Base-by-base conservation (phyloP, 2,113 vertebrate species). In the Cyrtonyx montezumae region DNA sequence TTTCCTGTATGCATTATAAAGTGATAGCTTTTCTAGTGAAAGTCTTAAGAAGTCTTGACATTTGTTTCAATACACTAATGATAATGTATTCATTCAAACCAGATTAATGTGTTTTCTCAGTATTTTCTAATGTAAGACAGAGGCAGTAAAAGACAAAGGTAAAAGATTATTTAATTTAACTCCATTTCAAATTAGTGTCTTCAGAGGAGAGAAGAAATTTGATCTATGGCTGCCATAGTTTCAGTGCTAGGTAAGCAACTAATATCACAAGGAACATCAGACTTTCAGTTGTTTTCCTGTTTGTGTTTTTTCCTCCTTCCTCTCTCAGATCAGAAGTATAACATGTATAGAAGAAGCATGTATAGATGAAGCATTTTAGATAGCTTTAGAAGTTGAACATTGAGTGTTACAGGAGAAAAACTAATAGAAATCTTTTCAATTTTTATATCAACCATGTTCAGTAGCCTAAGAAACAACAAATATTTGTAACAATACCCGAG, bases 381-480 rank as follows among this genome's bases (percentile, higher is more conserved):
- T 71, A 43, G 26, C 28, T 91, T 85, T 74, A 22, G 23, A 28
- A 26, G 11, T 49, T 94, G 78, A 76, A 62, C 14, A 6, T 32
- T 23, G 53, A 84, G 28, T 71, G 14, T 71, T 25, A 16, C 66
- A 45, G 56, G 48, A 81, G 55, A 40, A 74, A 87, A 58, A 17
- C 0, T 3, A 40, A 0, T 26, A 26, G 71, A 83, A 84, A n/a
- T 12, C n/a, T 8, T 65, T 75, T 1, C 0, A 82, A 6, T 49
- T 73, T 92, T 84, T 70, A 6, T n/a, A n/a, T 71, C 49, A 36
- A 18, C 26, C 79, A 13, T 23, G 11, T 62, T 83, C 30, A 26
- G 32, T 83, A 78, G 26, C 80, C 65, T 75, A 20, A 87, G 63
- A 70, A 82, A 46, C 19, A 82, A 25, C 37, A 90, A 82, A 82